Evolutionary conservation across 2,113 vertebrate species (phyloP), one percentile per base, ranked within the genome.

Genomic region (Trochalopteron elliotii): DNA sequence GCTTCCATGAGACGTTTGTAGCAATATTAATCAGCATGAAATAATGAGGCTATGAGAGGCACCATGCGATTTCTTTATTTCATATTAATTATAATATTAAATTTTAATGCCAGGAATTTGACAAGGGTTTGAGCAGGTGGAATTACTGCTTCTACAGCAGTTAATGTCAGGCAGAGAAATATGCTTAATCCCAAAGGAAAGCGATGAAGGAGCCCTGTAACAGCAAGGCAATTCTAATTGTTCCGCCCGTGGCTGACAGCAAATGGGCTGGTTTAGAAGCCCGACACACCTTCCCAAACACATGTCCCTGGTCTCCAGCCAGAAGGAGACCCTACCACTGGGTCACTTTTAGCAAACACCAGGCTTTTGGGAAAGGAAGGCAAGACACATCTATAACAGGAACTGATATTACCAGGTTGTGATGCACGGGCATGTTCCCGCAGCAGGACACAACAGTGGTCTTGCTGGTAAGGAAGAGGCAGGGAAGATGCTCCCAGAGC

Each of bases 21-120:
- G 91, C 63, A 90, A 90, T 65, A 87, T 94, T 96, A 90, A 97
- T 95, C 88, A 95, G 93, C 57, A 55, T 68, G 69, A 91, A 95
- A 96, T 94, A 94, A 97, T 30, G 71, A 97, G 72, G 21, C 68
- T 94, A 59, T 72, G 83, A 89, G 40, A 95, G 90, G 55, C 55
- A 35, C 64, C 1, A 0, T 82, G 65, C 4, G 2, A 96, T 91
- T 94, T 96, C 89, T 94, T 95, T 94, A 96, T 97, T 96, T 95
- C 64, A 71, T 45, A 87, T 87, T 94, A 95, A 97, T 96, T 96
- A 95, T 84, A 83, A 96, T 91, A 87, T 96, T 71, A 94, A 94
- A 92, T 83, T 90, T 95, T 92, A 91, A 95, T 91, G 86, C 89
- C 81, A 52, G 44, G 65, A 82, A 88, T 94, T 82, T 96, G 93